phyloP scores from a whole-genome alignment of 1,140 invertebrate genomes.

The Eurosta solidaginis region DNA sequence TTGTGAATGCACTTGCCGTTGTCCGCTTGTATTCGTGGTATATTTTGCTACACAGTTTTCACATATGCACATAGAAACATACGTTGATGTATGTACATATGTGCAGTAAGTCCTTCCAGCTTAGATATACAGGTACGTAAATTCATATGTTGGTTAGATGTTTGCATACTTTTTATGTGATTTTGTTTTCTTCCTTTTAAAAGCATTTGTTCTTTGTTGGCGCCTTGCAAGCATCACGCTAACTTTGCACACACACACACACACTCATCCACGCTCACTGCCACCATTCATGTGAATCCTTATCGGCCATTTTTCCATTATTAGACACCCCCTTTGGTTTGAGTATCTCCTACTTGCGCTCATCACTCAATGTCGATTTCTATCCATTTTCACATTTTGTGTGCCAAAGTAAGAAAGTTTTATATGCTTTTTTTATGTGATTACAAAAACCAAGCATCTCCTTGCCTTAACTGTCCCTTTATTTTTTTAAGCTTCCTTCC shows the following conservation, averaged over 20 bases:
- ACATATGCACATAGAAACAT: background rate
- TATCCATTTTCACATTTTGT: background rate
- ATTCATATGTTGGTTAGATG: background rate
- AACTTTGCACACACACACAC: background rate
- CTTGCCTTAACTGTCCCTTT: background rate
- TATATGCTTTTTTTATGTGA: background rate
- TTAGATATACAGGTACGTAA: conserved; percentile 1
- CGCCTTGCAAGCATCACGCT: background rate
- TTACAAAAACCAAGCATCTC: conserved; percentile 4
- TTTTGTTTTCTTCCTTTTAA: background rate
- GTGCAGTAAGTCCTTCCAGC: too few species aligned
- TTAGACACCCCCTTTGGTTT: too few species aligned
- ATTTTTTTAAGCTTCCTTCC: background rate
- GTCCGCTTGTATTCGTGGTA: background rate
- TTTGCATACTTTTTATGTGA: background rate
- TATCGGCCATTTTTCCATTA: background rate
- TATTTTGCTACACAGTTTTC: too few species aligned
- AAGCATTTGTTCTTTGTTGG: conserved; percentile 8
- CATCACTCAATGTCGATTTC: background rate
- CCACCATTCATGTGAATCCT: conserved; percentile 3
- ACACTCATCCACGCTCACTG: background rate
- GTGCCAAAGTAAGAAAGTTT: background rate
- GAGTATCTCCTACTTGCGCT: background rate
- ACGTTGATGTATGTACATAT: background rate
- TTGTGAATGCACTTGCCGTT: conserved; percentile 11